These are phyloP conservation scores for Phymastichus coffea DNA, from an alignment of 1,140 invertebrate species.

Conservation along the genomic window DNA sequence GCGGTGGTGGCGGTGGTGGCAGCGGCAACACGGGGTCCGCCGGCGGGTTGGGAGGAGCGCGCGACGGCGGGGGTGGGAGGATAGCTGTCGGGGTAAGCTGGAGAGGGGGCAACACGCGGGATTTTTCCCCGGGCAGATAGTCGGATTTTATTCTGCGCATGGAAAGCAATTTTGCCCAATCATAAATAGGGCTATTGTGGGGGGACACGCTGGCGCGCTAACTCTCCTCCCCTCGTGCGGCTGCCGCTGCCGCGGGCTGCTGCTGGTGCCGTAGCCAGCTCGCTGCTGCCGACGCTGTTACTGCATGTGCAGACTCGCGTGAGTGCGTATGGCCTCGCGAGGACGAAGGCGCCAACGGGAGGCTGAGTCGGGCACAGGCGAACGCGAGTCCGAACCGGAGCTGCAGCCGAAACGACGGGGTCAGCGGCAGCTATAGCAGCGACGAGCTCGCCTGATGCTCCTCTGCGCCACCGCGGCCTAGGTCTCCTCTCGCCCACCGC, in stretches of 20 bases:
- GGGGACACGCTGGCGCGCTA: slow-evolving; percentile 38
- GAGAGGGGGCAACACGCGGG: slow-evolving; percentile 22
- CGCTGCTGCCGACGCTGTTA: neutral
- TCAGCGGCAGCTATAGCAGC: neutral
- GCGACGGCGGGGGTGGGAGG: neutral
- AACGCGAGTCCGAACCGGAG: no score
- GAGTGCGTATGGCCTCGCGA: neutral
- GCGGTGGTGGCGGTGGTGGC: no score
- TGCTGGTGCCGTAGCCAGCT: no score
- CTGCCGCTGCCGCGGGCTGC: neutral
- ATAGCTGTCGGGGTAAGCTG: slow-evolving; percentile 1
- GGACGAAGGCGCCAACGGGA: no score
- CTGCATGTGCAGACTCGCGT: neutral
- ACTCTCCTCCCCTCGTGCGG: neutral
- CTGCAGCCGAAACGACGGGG: no score
- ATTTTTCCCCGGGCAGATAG: slow-evolving; percentile 54
- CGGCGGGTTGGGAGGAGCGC: neutral
- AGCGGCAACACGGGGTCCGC: no score
- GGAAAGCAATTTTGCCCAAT: slow-evolving; percentile 60
- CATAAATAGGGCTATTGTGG: slow-evolving; percentile 60
- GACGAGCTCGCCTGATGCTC: neutral
- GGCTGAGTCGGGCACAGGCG: no score
- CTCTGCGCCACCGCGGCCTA: no score
- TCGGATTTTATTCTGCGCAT: slow-evolving; percentile 59
- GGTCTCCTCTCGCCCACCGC: no score